Conservation (phyloP, 2,113 vertebrate species). For the Strix aluco region DNA sequence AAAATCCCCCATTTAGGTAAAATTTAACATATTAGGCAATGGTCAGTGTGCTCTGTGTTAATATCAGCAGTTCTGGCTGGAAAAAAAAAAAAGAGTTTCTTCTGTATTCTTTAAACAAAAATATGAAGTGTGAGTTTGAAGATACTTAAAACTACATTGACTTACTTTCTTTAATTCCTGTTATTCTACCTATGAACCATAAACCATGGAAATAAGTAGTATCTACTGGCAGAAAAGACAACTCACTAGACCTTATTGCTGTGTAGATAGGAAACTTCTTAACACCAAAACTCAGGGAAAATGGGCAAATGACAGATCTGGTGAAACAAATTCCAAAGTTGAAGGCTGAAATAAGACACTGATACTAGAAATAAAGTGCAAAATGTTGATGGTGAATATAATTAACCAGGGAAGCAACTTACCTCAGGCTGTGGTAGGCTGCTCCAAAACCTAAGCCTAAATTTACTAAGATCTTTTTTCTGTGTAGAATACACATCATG, state of each 20-base stretch:
- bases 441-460: not conserved
- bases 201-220: not conserved
- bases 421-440: not conserved
- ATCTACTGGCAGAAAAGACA: not conserved
- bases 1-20: not conserved
- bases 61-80: not conserved
- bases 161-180: not conserved
- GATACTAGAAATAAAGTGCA: not conserved
- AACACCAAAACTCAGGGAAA: not conserved
- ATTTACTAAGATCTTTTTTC: not conserved
- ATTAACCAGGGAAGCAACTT: not conserved
- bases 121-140: not conserved
- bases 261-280: not conserved
- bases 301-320: not conserved
- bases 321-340: not conserved
- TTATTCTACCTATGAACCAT: not conserved
- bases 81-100: not conserved
- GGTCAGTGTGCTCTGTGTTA: not conserved
- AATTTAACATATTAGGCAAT: not conserved
- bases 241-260: not conserved
- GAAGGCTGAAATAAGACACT: not conserved
- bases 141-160: not conserved
- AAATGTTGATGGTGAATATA: not conserved
- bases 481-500: not conserved
- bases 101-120: not conserved